Conservation (phyloP, 1,140 invertebrate genomes). For the Drosophila mayri region DNA sequence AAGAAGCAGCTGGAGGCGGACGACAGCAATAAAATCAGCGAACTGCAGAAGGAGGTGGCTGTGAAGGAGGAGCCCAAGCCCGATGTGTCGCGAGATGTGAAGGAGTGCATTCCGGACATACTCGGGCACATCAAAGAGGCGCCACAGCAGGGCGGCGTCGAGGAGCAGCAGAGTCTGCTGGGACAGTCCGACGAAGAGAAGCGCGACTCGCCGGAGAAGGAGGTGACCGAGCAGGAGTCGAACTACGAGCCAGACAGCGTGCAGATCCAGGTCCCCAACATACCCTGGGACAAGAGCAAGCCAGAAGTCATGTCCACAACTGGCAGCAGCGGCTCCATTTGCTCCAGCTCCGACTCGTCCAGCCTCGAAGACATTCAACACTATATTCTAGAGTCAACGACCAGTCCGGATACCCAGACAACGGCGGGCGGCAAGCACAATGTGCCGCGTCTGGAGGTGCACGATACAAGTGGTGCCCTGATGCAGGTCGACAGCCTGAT, state of each 20-base stretch:
- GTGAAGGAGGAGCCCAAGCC: slow-evolving; percentile 52
- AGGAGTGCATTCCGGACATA: slow-evolving; percentile 79
- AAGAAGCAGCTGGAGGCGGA: slow-evolving; percentile 51
- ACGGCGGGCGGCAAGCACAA: slow-evolving; percentile 66
- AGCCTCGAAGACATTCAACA: slow-evolving; percentile 84
- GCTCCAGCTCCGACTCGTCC: slow-evolving; percentile 71
- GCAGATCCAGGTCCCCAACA: slow-evolving; percentile 87
- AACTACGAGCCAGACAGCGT: slow-evolving; percentile 85
- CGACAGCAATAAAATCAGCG: slow-evolving; percentile 76
- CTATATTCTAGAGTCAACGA: slow-evolving; percentile 83
- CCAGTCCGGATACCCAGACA: slow-evolving; percentile 83
- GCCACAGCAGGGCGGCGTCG: slow-evolving; percentile 43
- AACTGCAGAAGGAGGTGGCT: slow-evolving; percentile 45
- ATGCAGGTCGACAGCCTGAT: slow-evolving; percentile 87
- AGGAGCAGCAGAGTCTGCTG: slow-evolving; percentile 64
- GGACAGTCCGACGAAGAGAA: slow-evolving; percentile 76
- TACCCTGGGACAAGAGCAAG: slow-evolving; percentile 87
- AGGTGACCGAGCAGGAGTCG: slow-evolving; percentile 86
- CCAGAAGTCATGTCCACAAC: slow-evolving; percentile 68
- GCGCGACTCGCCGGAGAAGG: slow-evolving; percentile 85
- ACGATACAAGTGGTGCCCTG: slow-evolving; percentile 88
- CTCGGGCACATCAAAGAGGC: slow-evolving; percentile 70
- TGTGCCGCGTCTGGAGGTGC: slow-evolving; percentile 88
- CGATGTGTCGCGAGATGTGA: slow-evolving; percentile 79
- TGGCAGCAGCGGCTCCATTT: slow-evolving; percentile 70